Percentiles rank a stretch among this genome's conserved stretches.
These are phyloP conservation scores for Gobiocypris rarus DNA, from an alignment of 2,113 vertebrate species.

Conservation along the genomic window DNA sequence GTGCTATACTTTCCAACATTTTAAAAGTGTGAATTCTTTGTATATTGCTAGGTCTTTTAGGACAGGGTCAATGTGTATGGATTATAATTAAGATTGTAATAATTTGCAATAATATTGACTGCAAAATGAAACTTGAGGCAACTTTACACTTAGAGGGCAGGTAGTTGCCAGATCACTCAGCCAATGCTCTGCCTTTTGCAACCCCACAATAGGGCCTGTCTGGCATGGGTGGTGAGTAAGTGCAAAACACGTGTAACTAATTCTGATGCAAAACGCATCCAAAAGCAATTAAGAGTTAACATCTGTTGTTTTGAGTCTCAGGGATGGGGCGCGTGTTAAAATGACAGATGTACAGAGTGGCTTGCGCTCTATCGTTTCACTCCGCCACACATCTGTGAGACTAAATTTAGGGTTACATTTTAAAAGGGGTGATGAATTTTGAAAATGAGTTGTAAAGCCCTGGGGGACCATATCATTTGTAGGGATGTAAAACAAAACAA, in stretches of 20 bases:
- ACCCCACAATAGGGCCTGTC: neutral
- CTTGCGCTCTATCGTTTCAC: slow-evolving; percentile 32
- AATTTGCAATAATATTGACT: neutral
- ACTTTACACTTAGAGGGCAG: neutral
- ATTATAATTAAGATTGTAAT: neutral
- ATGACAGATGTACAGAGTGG: slow-evolving; percentile 54
- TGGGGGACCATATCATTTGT: slow-evolving; percentile 1
- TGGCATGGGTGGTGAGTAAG: slow-evolving; percentile 1
- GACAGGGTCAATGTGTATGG: neutral
- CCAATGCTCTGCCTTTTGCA: slow-evolving; percentile 13
- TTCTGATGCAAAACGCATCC: slow-evolving; percentile 24
- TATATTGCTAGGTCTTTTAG: neutral
- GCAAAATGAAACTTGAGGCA: neutral
- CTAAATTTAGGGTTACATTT: slow-evolving; percentile 47
- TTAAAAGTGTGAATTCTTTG: neutral
- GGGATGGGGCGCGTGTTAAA: slow-evolving; percentile 34
- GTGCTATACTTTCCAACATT: neutral
- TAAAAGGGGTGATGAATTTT: slow-evolving; percentile 15
- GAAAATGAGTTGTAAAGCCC: slow-evolving; percentile 23
- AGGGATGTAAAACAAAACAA: neutral
- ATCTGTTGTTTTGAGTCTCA: slow-evolving; percentile 59
- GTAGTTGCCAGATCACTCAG: neutral
- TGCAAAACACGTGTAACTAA: slow-evolving; percentile 7
- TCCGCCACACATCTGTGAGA: slow-evolving; percentile 49
- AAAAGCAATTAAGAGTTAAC: slow-evolving; percentile 59